These are phyloP conservation scores for Drosophila kepulauana DNA, from an alignment of 1,140 invertebrate species.

Conservation along the genomic window DNA sequence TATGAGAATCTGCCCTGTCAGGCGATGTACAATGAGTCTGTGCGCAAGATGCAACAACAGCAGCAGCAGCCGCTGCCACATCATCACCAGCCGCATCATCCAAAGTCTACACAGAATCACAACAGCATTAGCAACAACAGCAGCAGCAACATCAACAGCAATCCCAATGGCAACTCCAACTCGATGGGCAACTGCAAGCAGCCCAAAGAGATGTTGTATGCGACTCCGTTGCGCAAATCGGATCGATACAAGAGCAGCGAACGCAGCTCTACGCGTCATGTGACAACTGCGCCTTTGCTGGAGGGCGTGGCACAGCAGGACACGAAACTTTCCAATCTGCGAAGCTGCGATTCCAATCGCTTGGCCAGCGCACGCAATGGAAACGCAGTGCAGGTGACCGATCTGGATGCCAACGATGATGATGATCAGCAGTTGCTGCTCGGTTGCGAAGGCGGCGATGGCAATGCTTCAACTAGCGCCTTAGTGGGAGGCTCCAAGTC, in stretches of 20 bases:
- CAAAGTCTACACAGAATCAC: constrained; percentile 29
- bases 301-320: constrained; percentile 36
- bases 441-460: constrained; percentile 41
- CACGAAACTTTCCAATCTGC: constrained; percentile 69
- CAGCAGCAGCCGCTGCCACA: constrained; percentile 47
- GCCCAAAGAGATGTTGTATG: constrained; percentile 84
- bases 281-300: background rate
- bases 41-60: constrained; percentile 82
- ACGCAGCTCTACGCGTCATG: constrained; percentile 54
- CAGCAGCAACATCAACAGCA: constrained; percentile 43
- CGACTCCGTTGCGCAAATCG: constrained; percentile 81
- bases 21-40: constrained; percentile 84
- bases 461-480: constrained; percentile 69
- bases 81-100: constrained; percentile 29
- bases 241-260: constrained; percentile 84
- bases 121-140: constrained; percentile 62
- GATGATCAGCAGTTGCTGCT: constrained; percentile 31
- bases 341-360: constrained; percentile 65
- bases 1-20: constrained; percentile 84
- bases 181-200: constrained; percentile 63
- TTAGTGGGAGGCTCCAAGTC: constrained; percentile 71
- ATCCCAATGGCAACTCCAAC: constrained; percentile 61
- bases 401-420: constrained; percentile 79
- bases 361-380: constrained; percentile 71
- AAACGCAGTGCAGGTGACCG: constrained; percentile 72